Evolutionary conservation across 2,113 vertebrate genomes (phyloP).

Genomic region (Patagioenas fasciata): DNA sequence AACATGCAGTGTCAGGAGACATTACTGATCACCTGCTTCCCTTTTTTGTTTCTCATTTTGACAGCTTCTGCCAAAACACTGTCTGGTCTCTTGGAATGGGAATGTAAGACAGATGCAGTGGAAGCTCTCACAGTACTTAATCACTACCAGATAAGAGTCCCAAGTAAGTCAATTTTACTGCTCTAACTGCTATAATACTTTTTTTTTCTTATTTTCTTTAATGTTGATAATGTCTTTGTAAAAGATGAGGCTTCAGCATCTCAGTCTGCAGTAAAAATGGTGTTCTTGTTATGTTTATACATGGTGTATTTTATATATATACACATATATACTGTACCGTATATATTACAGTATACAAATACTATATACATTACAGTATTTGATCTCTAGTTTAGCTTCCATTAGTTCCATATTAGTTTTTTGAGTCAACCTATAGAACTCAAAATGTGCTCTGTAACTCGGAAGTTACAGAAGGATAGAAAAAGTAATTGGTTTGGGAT

Average conservation of each 20-base stretch:
- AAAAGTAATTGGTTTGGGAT: not conserved
- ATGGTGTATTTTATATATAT: not conserved
- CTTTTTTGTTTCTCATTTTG: not conserved
- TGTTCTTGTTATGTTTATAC: not conserved
- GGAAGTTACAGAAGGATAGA: not conserved
- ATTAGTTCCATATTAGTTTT: not conserved
- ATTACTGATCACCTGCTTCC: not conserved
- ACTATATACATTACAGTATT: not conserved
- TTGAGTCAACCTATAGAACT: not conserved
- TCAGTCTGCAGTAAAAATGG: not conserved
- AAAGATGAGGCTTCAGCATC: not conserved
- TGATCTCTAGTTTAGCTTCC: not conserved
- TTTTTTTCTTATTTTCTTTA: not conserved
- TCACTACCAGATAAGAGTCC: constrained; percentile 97
- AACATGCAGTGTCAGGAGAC: accelerated
- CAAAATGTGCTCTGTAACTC: not conserved
- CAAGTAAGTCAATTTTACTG: constrained; percentile 82
- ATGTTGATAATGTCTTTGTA: not conserved
- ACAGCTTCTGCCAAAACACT: constrained; percentile 94
- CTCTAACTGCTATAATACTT: not conserved
- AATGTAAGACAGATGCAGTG: constrained; percentile 94
- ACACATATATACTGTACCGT: not conserved
- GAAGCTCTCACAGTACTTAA: constrained; percentile 96
- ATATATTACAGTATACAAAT: not conserved
- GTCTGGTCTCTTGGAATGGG: constrained; percentile 93